A percentile compares a stretch with the other conserved stretches of the same genome.
phyloP scores from a whole-genome alignment of 2,888 invertebrate species.

The Spodoptera exigua region DNA sequence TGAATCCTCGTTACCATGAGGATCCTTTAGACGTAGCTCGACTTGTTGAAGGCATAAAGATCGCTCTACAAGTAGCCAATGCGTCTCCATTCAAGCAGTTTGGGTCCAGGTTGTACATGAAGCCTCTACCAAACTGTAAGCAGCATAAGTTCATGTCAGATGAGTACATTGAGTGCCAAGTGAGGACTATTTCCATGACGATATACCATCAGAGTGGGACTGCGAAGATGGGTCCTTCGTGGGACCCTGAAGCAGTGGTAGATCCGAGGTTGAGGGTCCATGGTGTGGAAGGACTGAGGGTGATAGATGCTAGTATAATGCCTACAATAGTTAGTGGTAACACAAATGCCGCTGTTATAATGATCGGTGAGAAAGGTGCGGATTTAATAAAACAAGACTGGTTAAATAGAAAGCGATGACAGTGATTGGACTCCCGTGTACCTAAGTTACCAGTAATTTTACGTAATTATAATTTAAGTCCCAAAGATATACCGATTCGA shows the following conservation, averaged over 20 bases:
- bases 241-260: slow-evolving; percentile 94
- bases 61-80: slow-evolving; percentile 92
- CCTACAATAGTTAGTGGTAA: slow-evolving; percentile 96
- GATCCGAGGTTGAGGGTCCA: slow-evolving; percentile 94
- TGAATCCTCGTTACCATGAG: slow-evolving; percentile 97
- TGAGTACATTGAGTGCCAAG: slow-evolving; percentile 96
- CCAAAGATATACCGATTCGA: slow-evolving; percentile 48
- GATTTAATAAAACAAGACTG: slow-evolving; percentile 96
- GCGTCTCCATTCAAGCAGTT: slow-evolving; percentile 94
- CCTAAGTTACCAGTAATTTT: slow-evolving; percentile 57
- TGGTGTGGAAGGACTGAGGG: slow-evolving; percentile 93
- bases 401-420: slow-evolving; percentile 85
- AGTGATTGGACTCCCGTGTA: slow-evolving; percentile 45
- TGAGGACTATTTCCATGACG: slow-evolving; percentile 95
- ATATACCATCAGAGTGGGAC: slow-evolving; percentile 97
- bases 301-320: slow-evolving; percentile 96
- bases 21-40: slow-evolving; percentile 93
- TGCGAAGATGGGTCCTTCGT: slow-evolving; percentile 95
- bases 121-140: slow-evolving; percentile 94
- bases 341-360: slow-evolving; percentile 97
- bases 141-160: slow-evolving; percentile 93
- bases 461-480: slow-evolving; percentile 37
- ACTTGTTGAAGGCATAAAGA: slow-evolving; percentile 95
- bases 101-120: slow-evolving; percentile 92
- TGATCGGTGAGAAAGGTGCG: slow-evolving; percentile 97